Conservation (phyloP, 1,140 invertebrate species). For the Carcinoscorpius rotundicauda region DNA sequence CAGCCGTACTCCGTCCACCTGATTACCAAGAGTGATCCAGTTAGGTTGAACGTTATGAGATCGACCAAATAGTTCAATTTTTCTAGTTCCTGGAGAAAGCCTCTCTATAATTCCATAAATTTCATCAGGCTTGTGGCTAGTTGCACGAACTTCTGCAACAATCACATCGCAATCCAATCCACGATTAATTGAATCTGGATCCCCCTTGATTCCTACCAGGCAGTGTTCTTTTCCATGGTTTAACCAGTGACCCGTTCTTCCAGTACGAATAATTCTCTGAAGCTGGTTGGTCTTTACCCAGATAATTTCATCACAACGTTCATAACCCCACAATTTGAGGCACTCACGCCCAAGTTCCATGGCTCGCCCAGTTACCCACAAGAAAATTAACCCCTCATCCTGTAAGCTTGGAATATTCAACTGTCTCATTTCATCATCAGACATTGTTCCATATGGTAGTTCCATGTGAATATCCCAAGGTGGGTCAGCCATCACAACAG, state of each 20-base stretch:
- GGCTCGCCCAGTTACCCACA: constrained; percentile 95
- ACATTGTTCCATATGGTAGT: constrained; percentile 97
- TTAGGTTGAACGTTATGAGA: constrained; percentile 97
- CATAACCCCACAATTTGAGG: constrained; percentile 86
- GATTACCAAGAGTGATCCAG: constrained; percentile 94
- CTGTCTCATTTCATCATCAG: constrained; percentile 95
- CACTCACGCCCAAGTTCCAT: constrained; percentile 95
- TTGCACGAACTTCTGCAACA: constrained; percentile 92
- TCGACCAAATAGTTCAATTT: constrained; percentile 93
- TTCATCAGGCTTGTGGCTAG: constrained; percentile 96
- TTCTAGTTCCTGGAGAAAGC: constrained; percentile 66
- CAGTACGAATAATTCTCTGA: constrained; percentile 91
- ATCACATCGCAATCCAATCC: constrained; percentile 96
- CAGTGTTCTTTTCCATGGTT: constrained; percentile 99
- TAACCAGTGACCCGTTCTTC: constrained; percentile 92
- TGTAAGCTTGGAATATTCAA: constrained; percentile 80
- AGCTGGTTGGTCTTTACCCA: constrained; percentile 99
- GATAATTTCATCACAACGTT: constrained; percentile 91
- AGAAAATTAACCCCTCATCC: constrained; percentile 89
- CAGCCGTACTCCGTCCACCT: constrained; percentile 84
- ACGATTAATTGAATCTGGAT: constrained; percentile 69
- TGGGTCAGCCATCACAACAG: constrained; percentile 90
- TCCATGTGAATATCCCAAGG: constrained; percentile 99
- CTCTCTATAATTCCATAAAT: constrained; percentile 70
- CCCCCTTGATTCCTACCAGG: constrained; percentile 91